Conservation (phyloP, 2,797 vertebrate species). For the Anas bahamensis region DNA sequence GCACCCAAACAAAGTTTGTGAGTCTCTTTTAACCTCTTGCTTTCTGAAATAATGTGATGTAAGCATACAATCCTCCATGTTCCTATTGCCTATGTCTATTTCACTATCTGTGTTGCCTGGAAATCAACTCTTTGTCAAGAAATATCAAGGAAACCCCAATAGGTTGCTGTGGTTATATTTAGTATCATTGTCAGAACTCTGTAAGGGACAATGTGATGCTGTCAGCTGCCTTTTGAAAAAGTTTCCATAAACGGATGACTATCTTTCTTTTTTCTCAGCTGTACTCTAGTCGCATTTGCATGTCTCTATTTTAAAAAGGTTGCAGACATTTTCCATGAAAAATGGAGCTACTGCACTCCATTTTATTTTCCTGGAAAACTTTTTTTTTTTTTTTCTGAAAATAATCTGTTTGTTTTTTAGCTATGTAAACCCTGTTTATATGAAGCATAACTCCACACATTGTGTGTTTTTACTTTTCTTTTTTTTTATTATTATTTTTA, state of each 20-base stretch:
- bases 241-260: background rate
- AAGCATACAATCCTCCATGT: background rate
- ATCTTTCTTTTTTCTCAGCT: background rate
- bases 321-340: background rate
- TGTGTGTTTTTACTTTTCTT: background rate
- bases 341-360: background rate
- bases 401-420: background rate
- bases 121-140: background rate
- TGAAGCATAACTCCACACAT: background rate
- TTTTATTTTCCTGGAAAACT: background rate
- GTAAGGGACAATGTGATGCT: background rate
- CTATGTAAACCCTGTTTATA: background rate
- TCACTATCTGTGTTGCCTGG: background rate
- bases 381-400: background rate
- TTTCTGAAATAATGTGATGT: background rate
- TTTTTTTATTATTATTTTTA: no score
- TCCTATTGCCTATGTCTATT: background rate
- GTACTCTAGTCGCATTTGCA: background rate
- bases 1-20: background rate
- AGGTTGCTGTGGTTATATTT: background rate
- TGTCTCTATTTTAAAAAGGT: background rate
- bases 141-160: background rate
- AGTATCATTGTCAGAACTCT: background rate
- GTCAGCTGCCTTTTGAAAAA: background rate
- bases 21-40: background rate